phyloP scores from a whole-genome alignment of 1,140 invertebrate species.

The Bombus balteatus region DNA sequence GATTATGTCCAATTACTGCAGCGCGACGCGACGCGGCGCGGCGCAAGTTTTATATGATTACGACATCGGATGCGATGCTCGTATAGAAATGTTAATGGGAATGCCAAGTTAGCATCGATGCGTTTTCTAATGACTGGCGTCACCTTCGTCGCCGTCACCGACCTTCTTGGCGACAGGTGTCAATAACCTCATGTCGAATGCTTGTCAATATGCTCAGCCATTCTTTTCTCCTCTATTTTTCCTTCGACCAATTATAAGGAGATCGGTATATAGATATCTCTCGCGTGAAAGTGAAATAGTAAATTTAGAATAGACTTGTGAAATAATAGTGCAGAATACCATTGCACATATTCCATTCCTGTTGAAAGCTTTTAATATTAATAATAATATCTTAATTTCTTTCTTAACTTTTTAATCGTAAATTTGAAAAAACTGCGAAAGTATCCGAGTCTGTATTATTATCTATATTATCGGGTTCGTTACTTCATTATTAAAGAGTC shows the following conservation, averaged over 20 bases:
- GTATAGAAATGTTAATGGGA: slow-evolving; percentile 62
- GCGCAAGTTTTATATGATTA: slow-evolving; percentile 48
- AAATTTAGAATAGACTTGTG: background rate
- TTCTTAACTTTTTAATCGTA: too few relatives aligned
- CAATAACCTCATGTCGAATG: slow-evolving; percentile 54
- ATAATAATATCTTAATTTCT: too few relatives aligned
- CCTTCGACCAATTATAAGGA: too few relatives aligned
- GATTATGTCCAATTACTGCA: slow-evolving; percentile 14
- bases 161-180: slow-evolving; percentile 40
- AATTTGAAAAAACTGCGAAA: too few relatives aligned
- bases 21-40: background rate
- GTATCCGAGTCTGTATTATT: too few relatives aligned
- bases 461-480: too few relatives aligned
- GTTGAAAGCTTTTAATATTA: too few relatives aligned
- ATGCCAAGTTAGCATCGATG: slow-evolving; percentile 50
- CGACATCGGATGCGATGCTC: slow-evolving; percentile 53
- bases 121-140: slow-evolving; percentile 54
- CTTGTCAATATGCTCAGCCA: slow-evolving; percentile 2
- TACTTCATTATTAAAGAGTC: too few relatives aligned
- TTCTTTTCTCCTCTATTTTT: background rate
- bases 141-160: slow-evolving; percentile 44
- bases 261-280: background rate
- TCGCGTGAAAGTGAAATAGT: background rate
- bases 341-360: background rate
- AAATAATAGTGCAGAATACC: background rate